These are phyloP conservation scores for Synchiropus splendidus DNA, from an alignment of 2,113 vertebrate genomes.

Conservation along the genomic window DNA sequence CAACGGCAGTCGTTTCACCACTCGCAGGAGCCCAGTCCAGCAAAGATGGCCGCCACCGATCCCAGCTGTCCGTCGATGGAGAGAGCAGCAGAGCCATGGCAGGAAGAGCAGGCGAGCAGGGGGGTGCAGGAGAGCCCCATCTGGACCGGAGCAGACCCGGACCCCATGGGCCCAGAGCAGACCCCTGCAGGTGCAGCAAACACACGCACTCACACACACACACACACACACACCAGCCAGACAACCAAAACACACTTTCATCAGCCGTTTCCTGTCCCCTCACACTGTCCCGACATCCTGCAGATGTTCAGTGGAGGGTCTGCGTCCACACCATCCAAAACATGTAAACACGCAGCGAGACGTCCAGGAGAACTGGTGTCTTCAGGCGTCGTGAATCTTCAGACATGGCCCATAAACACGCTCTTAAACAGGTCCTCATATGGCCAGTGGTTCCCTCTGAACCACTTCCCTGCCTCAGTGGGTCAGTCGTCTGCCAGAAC, in stretches of 20 bases:
- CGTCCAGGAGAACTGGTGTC: not conserved
- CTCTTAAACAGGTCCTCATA: too few relatives aligned
- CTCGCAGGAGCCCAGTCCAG: slow-evolving; percentile 54
- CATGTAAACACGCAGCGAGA: not conserved
- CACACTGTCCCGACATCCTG: slow-evolving; percentile 19
- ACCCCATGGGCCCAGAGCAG: slow-evolving; percentile 8
- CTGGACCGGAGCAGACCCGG: slow-evolving; percentile 28
- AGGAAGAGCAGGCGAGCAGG: slow-evolving; percentile 29
- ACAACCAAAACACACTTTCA: not conserved
- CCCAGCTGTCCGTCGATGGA: slow-evolving; percentile 4
- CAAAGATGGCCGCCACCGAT: slow-evolving; percentile 51
- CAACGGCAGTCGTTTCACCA: too few relatives aligned
- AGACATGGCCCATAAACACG: too few relatives aligned
- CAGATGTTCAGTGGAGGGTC: slow-evolving; percentile 31
- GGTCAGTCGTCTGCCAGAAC: too few relatives aligned
- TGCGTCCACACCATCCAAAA: too few relatives aligned
- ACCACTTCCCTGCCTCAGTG: too few relatives aligned
- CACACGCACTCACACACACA: slow-evolving; percentile 10
- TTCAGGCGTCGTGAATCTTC: too few relatives aligned
- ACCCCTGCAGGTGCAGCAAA: slow-evolving; percentile 33
- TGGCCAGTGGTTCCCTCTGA: too few relatives aligned
- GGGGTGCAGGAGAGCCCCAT: slow-evolving; percentile 15
- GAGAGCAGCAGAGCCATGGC: slow-evolving; percentile 16
- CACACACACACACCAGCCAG: slow-evolving; percentile 2
- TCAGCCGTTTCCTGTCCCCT: slow-evolving; percentile 26